phyloP scores from a whole-genome alignment of 2,797 vertebrate species.

The Poecilia picta region DNA sequence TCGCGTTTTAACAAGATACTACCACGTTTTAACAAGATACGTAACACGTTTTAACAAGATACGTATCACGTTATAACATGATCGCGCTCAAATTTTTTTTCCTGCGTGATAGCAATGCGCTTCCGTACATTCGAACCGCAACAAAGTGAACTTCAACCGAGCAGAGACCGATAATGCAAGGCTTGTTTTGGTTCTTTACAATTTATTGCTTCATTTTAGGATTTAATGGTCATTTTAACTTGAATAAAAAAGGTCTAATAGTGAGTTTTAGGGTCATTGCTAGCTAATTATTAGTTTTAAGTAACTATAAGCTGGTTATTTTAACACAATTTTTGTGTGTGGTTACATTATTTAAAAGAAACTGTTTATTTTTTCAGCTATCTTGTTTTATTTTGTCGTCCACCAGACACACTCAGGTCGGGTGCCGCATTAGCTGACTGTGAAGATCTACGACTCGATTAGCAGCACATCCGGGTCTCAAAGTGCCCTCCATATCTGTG shows the following conservation, averaged over 20 bases:
- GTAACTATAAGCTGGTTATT: background rate
- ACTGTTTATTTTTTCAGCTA: background rate
- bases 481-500: slow-evolving; percentile 1
- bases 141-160: background rate
- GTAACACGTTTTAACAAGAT: too few relatives aligned
- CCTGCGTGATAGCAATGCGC: too few relatives aligned
- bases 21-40: too few relatives aligned
- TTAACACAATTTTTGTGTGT: background rate
- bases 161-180: background rate
- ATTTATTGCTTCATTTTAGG: background rate
- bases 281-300: background rate
- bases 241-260: background rate
- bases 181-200: background rate
- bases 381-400: background rate
- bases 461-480: slow-evolving; percentile 1
- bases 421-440: background rate
- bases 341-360: background rate
- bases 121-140: background rate
- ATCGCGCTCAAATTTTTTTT: too few relatives aligned
- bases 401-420: background rate
- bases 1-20: too few relatives aligned
- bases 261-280: background rate
- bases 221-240: background rate
- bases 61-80: too few relatives aligned
- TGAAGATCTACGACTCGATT: background rate